Conservation (phyloP, 2,113 vertebrate genomes). For the Callochromis pleurospilus region DNA sequence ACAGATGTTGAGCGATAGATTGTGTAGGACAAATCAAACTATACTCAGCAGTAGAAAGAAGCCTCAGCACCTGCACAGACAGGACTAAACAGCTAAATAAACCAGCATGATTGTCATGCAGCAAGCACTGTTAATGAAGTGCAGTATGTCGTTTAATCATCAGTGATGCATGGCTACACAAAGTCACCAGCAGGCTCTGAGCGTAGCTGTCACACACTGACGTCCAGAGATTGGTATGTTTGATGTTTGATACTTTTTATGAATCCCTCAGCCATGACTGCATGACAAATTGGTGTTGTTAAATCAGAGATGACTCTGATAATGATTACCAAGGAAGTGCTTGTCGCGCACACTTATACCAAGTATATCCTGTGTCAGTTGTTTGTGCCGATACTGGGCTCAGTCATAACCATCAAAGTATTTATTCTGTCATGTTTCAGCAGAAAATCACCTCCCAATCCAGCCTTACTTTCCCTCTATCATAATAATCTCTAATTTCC, state of each 20-base stretch:
- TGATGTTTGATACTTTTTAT: constrained; percentile 30
- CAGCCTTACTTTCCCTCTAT: neutral
- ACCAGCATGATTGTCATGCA: neutral
- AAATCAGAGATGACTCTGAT: constrained; percentile 28
- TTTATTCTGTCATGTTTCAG: constrained; percentile 61
- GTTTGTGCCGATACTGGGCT: constrained; percentile 20
- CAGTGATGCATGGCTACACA: neutral
- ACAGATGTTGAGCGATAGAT: neutral
- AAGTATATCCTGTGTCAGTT: constrained; percentile 48
- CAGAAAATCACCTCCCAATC: constrained; percentile 35
- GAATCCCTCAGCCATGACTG: neutral
- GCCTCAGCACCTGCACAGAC: neutral
- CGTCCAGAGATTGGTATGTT: neutral
- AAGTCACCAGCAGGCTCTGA: neutral
- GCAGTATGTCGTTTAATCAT: neutral
- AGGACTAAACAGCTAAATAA: neutral
- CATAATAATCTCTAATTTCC: constrained; percentile 56
- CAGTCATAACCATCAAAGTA: constrained; percentile 52
- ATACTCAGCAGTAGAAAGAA: neutral
- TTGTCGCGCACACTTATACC: constrained; percentile 36
- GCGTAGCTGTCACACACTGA: neutral
- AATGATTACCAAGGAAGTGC: constrained; percentile 49
- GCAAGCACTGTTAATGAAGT: neutral
- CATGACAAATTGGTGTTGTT: constrained; percentile 23
- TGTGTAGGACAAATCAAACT: neutral